Base-by-base conservation (phyloP, 2,113 vertebrate genomes). In the Illadopsis cleaveri region DNA sequence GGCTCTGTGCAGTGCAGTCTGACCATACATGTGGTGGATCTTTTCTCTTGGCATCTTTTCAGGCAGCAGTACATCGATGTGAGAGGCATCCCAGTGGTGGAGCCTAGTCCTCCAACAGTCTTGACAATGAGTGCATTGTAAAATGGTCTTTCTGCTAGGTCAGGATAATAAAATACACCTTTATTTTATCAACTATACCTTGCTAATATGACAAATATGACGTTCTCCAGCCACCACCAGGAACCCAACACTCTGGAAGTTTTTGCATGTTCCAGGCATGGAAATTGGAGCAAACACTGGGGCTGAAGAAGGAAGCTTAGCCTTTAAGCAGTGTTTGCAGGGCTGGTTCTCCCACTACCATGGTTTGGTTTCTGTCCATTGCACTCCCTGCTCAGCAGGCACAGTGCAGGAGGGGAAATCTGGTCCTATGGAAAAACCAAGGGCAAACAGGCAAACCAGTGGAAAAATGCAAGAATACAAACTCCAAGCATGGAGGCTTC, bases 371-470 rank as follows among this genome's bases (percentile, higher is more conserved):
- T 54, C 57, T 54, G 31, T 15, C 24, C 2, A 2, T 10, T 15
- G 16, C 1, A 1, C 22, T 75, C 61, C 28, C 45, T 37, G 42
- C 69, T 27, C 42, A 22, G 64, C n/a, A 2, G 37, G 42, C 4
- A 0, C 51, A 23, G 86, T 35, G 20, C 53, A 57, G 35, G 60
- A 86, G 31, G 8, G 28, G 35, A 42, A 62, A 45, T 27, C 42
- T 47, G 38, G 12, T 50, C 19, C n/a, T 8, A 1, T 35, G 30
- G 15, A 10, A 71, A 75, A 87, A 50, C 11, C 2, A 4, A 11
- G 33, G 56, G 21, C 13, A 61, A 83, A 37, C 0, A 0, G 11
- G 13, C 20, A 44, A 61, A 28, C 23, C 51, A 70, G 42, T 0
- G 5, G 50, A 19, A 93, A 80, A 92, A 6, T 11, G 21, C 38